Evolutionary conservation across 2,113 vertebrate species (phyloP), one percentile per base, ranked within the genome.

Genomic region (Narcine bancroftii): DNA sequence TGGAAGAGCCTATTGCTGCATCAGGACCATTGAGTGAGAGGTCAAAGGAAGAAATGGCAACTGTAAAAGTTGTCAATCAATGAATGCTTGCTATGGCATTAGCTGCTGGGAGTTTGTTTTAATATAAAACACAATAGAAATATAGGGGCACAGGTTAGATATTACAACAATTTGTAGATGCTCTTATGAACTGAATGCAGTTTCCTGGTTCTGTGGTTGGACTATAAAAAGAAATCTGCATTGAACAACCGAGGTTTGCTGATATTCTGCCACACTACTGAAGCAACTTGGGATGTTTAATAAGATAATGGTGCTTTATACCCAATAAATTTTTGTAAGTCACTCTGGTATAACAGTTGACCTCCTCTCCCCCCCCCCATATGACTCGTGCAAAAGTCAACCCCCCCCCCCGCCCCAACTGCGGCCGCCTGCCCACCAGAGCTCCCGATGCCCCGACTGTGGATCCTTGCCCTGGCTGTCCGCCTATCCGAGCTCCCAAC

Each of bases 1-100:
- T 9, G 33, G 81, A 87, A 87, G n/a, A 87, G 53, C 53, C 36
- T 87, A 87, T n/a, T 87, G 81, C 60, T 60, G 81, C 50, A 60
- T 87, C 53, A 36, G 53, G 33, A 53, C 19, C 33, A 60, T n/a
- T 36, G 15, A 21, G 15, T 36, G 53, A 60, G 53, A 87, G 53
- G 53, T 36, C 29, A 63, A 60, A 87, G 53, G n/a, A 26, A 33
- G 56, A 87, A 60, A 60, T 21, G n/a, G 53, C n/a, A 87, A 87
- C 81, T 56, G 81, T 60, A 21, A 87, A 60, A 36, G 50, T 2
- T 56, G 53, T 87, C 81, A 60, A 87, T 87, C 81, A 87, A 63
- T 87, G 53, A 63, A 42, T 39, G 53, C 53, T 60, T 60, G 15
- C 33, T 69, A 21, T 1, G 33, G 5, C 53, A 60, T n/a, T 19